These are phyloP conservation scores for Ephestia elutella DNA, from an alignment of 1,140 invertebrate genomes.

Conservation along the genomic window DNA sequence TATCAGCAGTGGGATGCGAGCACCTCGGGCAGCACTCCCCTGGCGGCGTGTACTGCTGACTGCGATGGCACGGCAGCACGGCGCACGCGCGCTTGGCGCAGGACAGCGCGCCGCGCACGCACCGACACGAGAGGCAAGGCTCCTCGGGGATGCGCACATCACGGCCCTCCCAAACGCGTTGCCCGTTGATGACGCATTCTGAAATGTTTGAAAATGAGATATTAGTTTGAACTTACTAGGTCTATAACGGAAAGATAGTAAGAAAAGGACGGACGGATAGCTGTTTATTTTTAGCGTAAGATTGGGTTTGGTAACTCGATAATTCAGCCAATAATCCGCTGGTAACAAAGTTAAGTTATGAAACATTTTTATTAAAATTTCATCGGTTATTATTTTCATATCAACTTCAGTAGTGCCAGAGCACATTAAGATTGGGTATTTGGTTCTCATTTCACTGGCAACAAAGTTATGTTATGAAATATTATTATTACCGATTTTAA, in stretches of 20 bases:
- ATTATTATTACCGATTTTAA: no score
- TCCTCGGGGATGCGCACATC: constrained; percentile 86
- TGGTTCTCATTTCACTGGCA: no score
- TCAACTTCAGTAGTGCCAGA: no score
- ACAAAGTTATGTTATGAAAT: no score
- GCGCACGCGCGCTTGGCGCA: constrained; percentile 91
- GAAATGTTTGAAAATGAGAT: constrained; percentile 27
- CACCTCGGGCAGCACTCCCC: constrained; percentile 91
- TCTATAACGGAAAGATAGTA: not conserved
- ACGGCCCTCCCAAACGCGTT: constrained; percentile 80
- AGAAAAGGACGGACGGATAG: no score
- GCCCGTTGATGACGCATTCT: constrained; percentile 86
- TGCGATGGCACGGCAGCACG: constrained; percentile 84
- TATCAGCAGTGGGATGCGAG: constrained; percentile 76
- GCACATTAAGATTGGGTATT: no score
- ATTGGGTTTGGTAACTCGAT: no score
- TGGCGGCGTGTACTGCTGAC: constrained; percentile 77
- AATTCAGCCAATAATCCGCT: no score
- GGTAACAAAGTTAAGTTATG: no score
- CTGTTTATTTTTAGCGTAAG: no score
- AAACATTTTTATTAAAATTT: no score
- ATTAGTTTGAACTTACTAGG: not conserved
- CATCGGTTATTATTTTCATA: no score
- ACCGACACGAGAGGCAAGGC: constrained; percentile 90
- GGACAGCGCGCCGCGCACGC: constrained; percentile 82